phyloP scores from a whole-genome alignment of 2,113 vertebrate species.

The Xiphorhynchus elegans region DNA sequence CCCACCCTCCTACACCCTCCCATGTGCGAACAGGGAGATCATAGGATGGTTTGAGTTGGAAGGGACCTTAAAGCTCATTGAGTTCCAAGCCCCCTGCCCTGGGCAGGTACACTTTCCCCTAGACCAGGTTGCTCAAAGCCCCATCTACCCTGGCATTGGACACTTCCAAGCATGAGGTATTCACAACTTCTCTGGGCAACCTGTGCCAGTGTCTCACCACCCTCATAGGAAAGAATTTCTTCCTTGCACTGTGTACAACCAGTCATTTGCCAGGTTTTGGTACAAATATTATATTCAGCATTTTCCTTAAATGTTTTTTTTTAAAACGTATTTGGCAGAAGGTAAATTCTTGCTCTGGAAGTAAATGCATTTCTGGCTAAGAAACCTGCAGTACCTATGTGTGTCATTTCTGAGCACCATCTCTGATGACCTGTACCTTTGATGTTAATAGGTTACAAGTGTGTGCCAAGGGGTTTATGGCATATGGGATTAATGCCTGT shows the following conservation, averaged over 20 bases:
- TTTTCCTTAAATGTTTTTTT: background rate
- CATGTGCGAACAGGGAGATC: accelerated
- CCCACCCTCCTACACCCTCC: background rate
- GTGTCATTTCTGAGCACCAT: background rate
- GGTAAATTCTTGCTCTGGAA: background rate
- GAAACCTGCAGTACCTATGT: accelerated
- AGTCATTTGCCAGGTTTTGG: background rate
- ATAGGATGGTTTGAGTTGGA: background rate
- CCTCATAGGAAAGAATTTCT: background rate
- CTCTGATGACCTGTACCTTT: background rate
- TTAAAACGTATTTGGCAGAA: background rate
- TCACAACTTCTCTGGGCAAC: background rate
- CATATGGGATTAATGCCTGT: background rate
- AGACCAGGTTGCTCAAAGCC: background rate
- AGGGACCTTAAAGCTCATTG: background rate
- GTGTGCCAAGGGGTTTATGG: background rate
- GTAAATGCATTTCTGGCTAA: background rate
- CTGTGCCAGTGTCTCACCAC: background rate
- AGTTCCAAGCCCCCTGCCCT: background rate
- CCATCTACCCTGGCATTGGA: background rate
- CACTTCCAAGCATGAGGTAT: background rate
- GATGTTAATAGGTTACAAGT: background rate
- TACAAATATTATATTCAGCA: background rate
- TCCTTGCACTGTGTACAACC: background rate
- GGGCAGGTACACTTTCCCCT: background rate